phyloP scores from a whole-genome alignment of 2,888 invertebrate genomes.

The Hofmannophila pseudospretella region DNA sequence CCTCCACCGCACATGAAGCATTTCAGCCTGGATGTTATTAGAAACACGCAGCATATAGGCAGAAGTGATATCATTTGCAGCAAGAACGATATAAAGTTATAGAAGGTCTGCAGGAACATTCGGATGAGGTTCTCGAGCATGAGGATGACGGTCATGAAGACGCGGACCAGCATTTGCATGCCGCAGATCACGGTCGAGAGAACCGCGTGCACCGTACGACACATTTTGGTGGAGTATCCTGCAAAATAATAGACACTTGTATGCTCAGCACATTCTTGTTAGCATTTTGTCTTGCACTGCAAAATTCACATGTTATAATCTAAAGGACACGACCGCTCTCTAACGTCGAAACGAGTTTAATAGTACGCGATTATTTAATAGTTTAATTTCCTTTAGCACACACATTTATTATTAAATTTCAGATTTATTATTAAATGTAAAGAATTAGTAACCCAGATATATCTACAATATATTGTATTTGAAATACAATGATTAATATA shows the following conservation, averaged over 20 bases:
- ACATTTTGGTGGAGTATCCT: slow-evolving; percentile 33
- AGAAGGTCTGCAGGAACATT: slow-evolving; percentile 55
- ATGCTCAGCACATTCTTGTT: no score
- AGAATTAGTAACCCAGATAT: no score
- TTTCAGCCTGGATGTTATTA: slow-evolving; percentile 48
- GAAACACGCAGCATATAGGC: slow-evolving; percentile 56
- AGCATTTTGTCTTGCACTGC: no score
- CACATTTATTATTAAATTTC: no score
- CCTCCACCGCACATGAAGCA: slow-evolving; percentile 61
- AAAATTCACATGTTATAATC: no score
- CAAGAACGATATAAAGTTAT: slow-evolving; percentile 59
- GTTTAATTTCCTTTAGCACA: no score
- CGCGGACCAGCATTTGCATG: slow-evolving; percentile 56
- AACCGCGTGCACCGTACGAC: slow-evolving; percentile 52
- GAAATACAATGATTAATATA: no score
- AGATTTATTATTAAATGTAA: no score
- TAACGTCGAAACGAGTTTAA: no score
- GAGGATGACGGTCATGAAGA: slow-evolving; percentile 59
- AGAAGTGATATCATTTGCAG: slow-evolving; percentile 56
- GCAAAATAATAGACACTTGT: background rate
- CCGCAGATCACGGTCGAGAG: slow-evolving; percentile 49
- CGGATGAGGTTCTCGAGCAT: slow-evolving; percentile 61
- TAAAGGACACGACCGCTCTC: no score
- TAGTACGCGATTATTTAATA: no score
- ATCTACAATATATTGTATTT: no score